phyloP scores from a whole-genome alignment of 2,113 vertebrate genomes.

The Microcebus tavaratra region DNA sequence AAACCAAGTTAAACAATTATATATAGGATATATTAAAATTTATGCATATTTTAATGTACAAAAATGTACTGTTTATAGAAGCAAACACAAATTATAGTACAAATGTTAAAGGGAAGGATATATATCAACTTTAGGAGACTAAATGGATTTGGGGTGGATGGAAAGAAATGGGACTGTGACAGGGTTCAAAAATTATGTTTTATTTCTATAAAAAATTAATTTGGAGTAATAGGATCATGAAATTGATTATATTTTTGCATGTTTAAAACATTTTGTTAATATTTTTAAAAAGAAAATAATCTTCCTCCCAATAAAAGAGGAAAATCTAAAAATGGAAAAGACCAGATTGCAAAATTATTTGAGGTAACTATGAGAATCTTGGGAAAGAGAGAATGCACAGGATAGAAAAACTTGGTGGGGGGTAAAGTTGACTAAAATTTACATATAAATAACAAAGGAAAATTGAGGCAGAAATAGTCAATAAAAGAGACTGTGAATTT shows the following conservation, averaged over 20 bases:
- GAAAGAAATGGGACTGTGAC: neutral
- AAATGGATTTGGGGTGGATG: neutral
- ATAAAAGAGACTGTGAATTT: neutral
- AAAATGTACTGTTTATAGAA: neutral
- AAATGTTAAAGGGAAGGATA: neutral
- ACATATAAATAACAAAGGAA: neutral
- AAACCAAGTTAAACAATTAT: neutral
- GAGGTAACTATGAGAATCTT: neutral
- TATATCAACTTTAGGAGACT: neutral
- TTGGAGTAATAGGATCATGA: neutral
- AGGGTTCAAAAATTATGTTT: neutral
- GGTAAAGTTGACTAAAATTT: neutral
- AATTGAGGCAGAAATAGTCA: slow-evolving; percentile 34
- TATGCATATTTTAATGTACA: neutral
- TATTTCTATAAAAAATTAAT: slow-evolving; percentile 22
- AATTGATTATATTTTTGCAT: neutral
- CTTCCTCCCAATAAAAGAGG: neutral
- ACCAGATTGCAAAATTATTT: neutral
- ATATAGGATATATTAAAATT: neutral
- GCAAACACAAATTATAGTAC: neutral
- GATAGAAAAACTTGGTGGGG: neutral
- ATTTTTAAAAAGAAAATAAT: neutral
- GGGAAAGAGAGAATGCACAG: neutral
- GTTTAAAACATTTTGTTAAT: neutral
- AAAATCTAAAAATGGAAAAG: neutral